Base-by-base conservation (phyloP, 2,797 vertebrate species). In the Hafferia zeledoni region DNA sequence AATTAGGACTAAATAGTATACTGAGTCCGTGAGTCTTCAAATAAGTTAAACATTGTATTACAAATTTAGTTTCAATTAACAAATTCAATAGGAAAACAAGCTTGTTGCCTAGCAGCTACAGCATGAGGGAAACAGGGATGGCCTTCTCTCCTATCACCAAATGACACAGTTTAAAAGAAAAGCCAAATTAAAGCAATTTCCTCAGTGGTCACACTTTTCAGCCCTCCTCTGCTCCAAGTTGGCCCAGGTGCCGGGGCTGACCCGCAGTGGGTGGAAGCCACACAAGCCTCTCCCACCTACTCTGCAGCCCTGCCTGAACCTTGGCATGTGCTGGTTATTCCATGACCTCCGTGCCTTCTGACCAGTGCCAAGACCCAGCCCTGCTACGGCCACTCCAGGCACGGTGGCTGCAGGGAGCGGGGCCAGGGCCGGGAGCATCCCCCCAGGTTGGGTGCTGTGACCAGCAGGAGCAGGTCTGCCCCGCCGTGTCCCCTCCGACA, bases 51-150 rank as follows among this genome's bases (percentile, higher is more conserved):
- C 0, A 3, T 33, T 90, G 70, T 91, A 82, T 80, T 91, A 84
- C 85, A 93, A 95, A 88, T 94, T 89, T 86, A 33, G 19, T 53
- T 95, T 91, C 75, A 91, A 87, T 96, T 96, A 96, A 90, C 43
- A 24, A 83, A 92, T 90, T 78, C 83, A 81, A 83, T 52, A 85
- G 55, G 60, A 88, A 84, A 80, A 64, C 25, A 77, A 78, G 64
- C 10, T 77, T 19, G 31, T 39, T 60, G 76, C 65, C 81, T 71
- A 50, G 64, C 67, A 88, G 89, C 57, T 96, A 31, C 43, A 1
- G 2, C 23, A 46, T 1, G 0, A 56, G 17, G 46, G 69, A 53
- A 12, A 10, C 60, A 69, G 63, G 4, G 2, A 72, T 9, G 20
- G 79, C 67, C 70, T 87, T 91, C 82, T 74, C 70, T 84, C 27